Evolutionary conservation across 1,140 invertebrate species (phyloP).

Genomic region (Nephila pilipes): DNA sequence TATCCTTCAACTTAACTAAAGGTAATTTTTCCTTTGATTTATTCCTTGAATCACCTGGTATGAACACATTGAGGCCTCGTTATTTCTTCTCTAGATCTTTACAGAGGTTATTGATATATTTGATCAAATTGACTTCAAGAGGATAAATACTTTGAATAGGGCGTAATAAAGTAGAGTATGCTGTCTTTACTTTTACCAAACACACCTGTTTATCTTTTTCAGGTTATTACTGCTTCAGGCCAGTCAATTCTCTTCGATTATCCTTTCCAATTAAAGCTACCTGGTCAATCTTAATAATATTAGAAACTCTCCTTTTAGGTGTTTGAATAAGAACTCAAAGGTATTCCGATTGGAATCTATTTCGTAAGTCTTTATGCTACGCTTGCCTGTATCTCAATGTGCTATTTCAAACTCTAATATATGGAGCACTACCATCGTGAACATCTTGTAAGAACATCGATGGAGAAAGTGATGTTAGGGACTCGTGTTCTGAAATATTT

Average conservation of each 20-base stretch:
- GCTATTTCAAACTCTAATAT: constrained; percentile 25
- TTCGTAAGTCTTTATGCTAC: constrained; percentile 49
- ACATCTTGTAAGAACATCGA: not conserved
- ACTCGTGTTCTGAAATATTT: constrained; percentile 62
- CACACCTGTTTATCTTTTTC: not conserved
- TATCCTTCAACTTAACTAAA: too few relatives aligned
- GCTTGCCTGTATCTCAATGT: constrained; percentile 39
- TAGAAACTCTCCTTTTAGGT: constrained; percentile 1
- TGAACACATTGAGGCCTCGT: not conserved
- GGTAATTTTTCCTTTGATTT: too few relatives aligned
- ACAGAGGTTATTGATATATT: not conserved
- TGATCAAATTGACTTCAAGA: not conserved
- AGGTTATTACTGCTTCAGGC: not conserved
- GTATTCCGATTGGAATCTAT: too few relatives aligned
- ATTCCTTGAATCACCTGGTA: too few relatives aligned
- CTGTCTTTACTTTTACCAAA: constrained; percentile 12
- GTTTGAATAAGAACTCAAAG: constrained; percentile 51
- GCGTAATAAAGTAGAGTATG: too few relatives aligned
- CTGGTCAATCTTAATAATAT: not conserved
- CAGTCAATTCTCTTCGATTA: not conserved
- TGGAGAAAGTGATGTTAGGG: constrained; percentile 28
- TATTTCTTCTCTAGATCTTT: not conserved
- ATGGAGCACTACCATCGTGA: too few relatives aligned
- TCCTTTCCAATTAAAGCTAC: not conserved
- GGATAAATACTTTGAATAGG: constrained; percentile 45